Conservation (phyloP, 2,888 invertebrate genomes). For the Lagria hirta region DNA sequence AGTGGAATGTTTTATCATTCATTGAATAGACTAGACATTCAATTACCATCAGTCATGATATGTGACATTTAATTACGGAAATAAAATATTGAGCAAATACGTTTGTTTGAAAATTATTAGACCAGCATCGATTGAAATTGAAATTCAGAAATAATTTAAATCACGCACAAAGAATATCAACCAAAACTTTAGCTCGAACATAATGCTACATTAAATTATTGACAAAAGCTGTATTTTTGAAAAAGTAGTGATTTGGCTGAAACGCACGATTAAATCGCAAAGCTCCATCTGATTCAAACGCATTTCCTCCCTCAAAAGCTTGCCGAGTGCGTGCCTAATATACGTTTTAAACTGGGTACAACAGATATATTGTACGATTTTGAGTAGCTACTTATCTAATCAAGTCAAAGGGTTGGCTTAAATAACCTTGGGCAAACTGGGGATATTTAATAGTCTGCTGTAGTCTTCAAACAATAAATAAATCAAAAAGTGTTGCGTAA, state of each 20-base stretch:
- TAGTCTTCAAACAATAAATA: constrained; percentile 24
- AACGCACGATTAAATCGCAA: constrained; percentile 6
- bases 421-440: constrained; percentile 24
- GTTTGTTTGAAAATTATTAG: constrained; percentile 4
- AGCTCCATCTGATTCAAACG: constrained; percentile 12
- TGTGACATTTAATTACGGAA: constrained; percentile 25
- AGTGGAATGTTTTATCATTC: constrained; percentile 16
- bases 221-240: neutral
- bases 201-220: neutral
- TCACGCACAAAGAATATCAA: neutral
- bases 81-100: constrained; percentile 19
- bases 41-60: constrained; percentile 25
- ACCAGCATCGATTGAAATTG: neutral
- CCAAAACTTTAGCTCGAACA: neutral
- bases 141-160: neutral
- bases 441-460: constrained; percentile 28
- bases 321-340: constrained; percentile 27
- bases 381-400: constrained; percentile 23
- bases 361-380: constrained; percentile 26
- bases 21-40: constrained; percentile 15
- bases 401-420: constrained; percentile 22
- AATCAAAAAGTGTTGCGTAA: no score
- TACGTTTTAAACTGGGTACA: constrained; percentile 29
- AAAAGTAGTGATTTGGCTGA: constrained; percentile 2
- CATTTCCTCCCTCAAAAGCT: constrained; percentile 15